Evolutionary conservation across 2,797 vertebrate species (phyloP).

Genomic region (Rhadinocentrus ornatus): DNA sequence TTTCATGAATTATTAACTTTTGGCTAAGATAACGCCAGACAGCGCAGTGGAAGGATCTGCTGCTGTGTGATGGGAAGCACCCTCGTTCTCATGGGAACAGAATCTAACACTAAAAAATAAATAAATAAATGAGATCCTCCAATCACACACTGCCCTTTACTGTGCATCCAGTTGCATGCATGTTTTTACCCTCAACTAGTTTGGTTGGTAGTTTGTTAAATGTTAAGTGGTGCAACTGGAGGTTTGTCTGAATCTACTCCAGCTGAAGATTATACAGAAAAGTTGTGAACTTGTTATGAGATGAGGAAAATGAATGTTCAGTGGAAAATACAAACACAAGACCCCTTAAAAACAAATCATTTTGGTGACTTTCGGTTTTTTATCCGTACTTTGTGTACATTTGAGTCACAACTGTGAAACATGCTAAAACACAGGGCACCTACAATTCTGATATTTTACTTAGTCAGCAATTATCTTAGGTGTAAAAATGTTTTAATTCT

Average conservation of each 20-base stretch:
- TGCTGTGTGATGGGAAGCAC: conserved; percentile 72
- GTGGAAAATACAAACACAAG: conserved; percentile 1
- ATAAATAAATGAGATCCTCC: conserved; percentile 38
- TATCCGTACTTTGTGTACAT: too few species aligned
- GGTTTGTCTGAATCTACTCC: neutral
- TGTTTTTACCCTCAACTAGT: neutral
- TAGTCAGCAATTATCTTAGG: too few species aligned
- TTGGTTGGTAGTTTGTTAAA: neutral
- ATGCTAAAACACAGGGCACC: neutral
- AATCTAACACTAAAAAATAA: conserved; percentile 63
- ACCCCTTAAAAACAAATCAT: neutral
- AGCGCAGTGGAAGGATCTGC: conserved; percentile 50
- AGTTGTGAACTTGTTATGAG: neutral
- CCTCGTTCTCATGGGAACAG: conserved; percentile 75
- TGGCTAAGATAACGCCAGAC: conserved; percentile 68
- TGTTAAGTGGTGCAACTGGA: neutral
- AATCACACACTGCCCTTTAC: conserved; percentile 28
- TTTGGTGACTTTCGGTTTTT: too few species aligned
- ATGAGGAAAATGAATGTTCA: neutral
- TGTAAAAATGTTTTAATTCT: too few species aligned
- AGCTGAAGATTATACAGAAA: neutral
- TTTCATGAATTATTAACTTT: conserved; percentile 81
- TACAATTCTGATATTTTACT: neutral
- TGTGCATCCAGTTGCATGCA: neutral
- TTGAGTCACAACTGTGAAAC: neutral